Base-by-base conservation (phyloP, 1,140 invertebrate genomes). In the Aphis gossypii region DNA sequence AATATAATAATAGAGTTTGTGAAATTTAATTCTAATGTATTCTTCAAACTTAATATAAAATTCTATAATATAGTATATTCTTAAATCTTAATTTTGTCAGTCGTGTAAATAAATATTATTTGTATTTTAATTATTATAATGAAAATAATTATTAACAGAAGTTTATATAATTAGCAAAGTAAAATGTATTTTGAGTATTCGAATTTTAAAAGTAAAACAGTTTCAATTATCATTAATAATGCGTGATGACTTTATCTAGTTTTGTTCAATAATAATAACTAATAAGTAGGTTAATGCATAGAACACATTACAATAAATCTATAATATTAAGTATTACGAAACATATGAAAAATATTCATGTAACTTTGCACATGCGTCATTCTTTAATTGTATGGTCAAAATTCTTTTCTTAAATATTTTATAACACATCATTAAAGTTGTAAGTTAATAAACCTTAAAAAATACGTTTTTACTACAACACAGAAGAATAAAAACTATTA, bases 391-490 rank as follows among this genome's bases (percentile, higher is more conserved):
- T 83, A 83, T 38, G 6, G 35, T 83, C 41, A 84, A 84, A 84
- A 44, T 84, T 84, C 14, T 84, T 41, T 84, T 84, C 9, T 84
- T 44, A 84, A 38, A 41, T n/a, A 11, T 89, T 89, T 89, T 56
- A 56, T 51, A 51, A 54, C 48, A 88, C 88, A 25, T 41, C 88
- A 25, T 89, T 56, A 38, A 89, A 54, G 54, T 46, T 21, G 14
- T 0, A 54, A 89, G n/a, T 38, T 89, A 54, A 89, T 89, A 89
- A 54, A 89, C 48, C n/a, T 48, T 51, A 48, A 88, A 87, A 88
- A 88, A 48, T n/a, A 35, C n/a, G 46, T 87, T 87, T 87, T n/a
- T 35, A 48, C 30, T n/a, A 46, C 20, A 20, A 35, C 44, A 46
- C 25, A 46, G 5, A 82, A 18, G 14, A 86, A 86, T 86, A 46